phyloP scores from a whole-genome alignment of 2,888 invertebrate species.

The Ochropleura plecta region DNA sequence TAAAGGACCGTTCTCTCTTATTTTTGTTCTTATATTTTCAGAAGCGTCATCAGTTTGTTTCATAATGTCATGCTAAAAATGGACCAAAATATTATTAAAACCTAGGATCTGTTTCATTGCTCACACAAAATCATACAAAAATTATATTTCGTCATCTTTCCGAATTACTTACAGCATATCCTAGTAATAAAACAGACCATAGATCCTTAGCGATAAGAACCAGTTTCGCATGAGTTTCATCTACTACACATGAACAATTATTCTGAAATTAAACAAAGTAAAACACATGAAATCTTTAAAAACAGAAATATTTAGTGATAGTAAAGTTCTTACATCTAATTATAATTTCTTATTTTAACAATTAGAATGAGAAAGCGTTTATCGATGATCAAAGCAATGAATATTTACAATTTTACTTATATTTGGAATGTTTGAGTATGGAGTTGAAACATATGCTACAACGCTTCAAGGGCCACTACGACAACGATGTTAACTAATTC shows the following conservation, averaged over 20 bases:
- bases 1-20: not conserved
- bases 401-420: constrained; percentile 78
- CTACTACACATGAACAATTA: constrained; percentile 65
- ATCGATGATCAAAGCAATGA: constrained; percentile 77
- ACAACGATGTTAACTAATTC: constrained; percentile 47
- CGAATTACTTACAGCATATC: constrained; percentile 60
- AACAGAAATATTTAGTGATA: constrained; percentile 66
- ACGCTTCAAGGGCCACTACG: constrained; percentile 39
- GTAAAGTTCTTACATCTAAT: constrained; percentile 66
- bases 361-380: constrained; percentile 72
- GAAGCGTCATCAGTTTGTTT: not conserved
- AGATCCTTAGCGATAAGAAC: constrained; percentile 55
- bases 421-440: constrained; percentile 84
- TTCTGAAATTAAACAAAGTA: constrained; percentile 53
- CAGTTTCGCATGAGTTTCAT: constrained; percentile 53
- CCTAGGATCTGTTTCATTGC: constrained; percentile 59
- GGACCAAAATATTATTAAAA: constrained; percentile 38
- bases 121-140: constrained; percentile 54
- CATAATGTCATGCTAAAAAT: constrained; percentile 37
- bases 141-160: constrained; percentile 24
- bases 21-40: not conserved
- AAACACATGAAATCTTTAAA: constrained; percentile 58
- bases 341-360: constrained; percentile 72
- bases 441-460: constrained; percentile 64
- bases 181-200: constrained; percentile 63